Conservation (phyloP, 2,888 invertebrate genomes). For the Dicyrtomina minuta region DNA sequence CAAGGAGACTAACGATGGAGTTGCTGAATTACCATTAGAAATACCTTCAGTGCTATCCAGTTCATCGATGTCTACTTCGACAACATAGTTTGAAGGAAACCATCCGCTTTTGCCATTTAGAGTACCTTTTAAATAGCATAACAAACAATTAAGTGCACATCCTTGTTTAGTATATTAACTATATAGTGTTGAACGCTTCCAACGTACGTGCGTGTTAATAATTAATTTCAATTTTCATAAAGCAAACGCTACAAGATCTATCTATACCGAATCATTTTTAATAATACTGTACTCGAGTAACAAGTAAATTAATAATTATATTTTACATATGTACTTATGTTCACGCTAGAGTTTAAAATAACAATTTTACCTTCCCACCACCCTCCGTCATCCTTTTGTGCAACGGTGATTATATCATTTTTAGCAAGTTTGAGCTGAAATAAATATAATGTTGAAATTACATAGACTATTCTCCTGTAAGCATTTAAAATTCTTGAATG, state of each 20-base stretch:
- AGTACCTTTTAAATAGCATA: slow-evolving; percentile 62
- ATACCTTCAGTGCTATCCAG: no score
- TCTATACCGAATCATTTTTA: no score
- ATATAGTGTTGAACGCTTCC: no score
- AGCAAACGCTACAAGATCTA: no score
- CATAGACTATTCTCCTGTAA: not conserved
- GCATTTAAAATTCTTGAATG: no score
- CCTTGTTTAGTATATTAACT: no score
- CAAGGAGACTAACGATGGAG: slow-evolving; percentile 5
- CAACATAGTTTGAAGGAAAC: slow-evolving; percentile 98
- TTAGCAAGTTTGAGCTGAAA: slow-evolving; percentile 86
- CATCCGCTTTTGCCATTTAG: slow-evolving; percentile 92
- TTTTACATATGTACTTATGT: no score
- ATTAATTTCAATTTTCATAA: no score
- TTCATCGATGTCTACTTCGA: slow-evolving; percentile 57
- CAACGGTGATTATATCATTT: slow-evolving; percentile 93
- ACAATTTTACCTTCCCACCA: slow-evolving; percentile 99
- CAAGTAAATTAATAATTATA: no score
- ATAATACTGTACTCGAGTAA: no score
- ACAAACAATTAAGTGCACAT: not conserved
- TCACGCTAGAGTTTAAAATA: no score
- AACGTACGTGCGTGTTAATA: no score
- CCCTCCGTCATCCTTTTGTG: slow-evolving; percentile 92
- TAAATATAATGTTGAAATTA: slow-evolving; percentile 46
- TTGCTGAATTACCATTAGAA: slow-evolving; percentile 17